Evolutionary conservation across 2,113 vertebrate species (phyloP).

Genomic region (Raja brachyura): DNA sequence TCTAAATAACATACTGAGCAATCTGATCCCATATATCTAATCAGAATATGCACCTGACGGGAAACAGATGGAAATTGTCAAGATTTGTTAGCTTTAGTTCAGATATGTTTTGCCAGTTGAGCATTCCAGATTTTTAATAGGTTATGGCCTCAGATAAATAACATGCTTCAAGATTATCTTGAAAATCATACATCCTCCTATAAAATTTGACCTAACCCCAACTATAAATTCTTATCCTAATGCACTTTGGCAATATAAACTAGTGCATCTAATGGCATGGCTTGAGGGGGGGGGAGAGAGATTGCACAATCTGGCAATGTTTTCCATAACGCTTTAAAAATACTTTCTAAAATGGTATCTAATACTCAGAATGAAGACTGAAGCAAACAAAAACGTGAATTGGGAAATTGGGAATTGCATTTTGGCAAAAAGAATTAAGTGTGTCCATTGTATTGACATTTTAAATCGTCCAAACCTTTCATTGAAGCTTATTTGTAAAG

Average conservation of each 20-base stretch:
- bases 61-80: too few relatives aligned
- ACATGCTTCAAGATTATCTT: neutral
- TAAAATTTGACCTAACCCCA: neutral
- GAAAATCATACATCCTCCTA: neutral
- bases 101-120: neutral
- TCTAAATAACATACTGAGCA: too few relatives aligned
- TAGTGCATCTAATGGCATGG: neutral
- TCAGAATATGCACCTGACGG: too few relatives aligned
- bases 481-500: neutral
- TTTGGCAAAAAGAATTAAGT: neutral
- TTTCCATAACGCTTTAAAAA: neutral
- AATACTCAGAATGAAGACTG: neutral
- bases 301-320: neutral
- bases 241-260: neutral
- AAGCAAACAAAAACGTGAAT: neutral
- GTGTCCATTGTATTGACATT: neutral
- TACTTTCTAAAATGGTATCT: neutral
- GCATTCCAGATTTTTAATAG: neutral
- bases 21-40: too few relatives aligned
- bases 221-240: neutral
- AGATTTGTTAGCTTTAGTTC: neutral
- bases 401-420: neutral
- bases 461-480: neutral
- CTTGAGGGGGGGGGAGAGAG: neutral
- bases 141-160: neutral